These are phyloP conservation scores for Rhinogobio ventralis DNA, from an alignment of 2,797 vertebrate genomes.

Conservation along the genomic window DNA sequence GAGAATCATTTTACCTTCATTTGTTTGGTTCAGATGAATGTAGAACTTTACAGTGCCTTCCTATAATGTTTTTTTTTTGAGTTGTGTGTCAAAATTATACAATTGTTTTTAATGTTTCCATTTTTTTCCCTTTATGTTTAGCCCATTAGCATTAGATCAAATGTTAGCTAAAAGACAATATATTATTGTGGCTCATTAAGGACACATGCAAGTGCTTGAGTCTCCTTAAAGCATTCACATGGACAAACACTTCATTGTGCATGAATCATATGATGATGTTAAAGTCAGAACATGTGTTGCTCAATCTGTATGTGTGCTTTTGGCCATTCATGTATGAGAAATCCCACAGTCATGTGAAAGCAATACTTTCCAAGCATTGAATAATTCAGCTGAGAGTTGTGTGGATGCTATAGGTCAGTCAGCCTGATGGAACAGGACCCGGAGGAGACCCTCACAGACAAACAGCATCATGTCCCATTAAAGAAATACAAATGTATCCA, in stretches of 20 bases:
- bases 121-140: not conserved
- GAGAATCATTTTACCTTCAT: not conserved
- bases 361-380: slow-evolving; percentile 4
- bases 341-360: slow-evolving; percentile 38
- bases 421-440: not conserved
- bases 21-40: slow-evolving; percentile 9
- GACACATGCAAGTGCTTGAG: not conserved
- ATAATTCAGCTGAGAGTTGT: not conserved
- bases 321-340: not conserved
- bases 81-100: not conserved
- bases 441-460: not conserved
- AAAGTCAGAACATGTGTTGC: slow-evolving; percentile 3
- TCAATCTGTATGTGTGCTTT: slow-evolving; percentile 4
- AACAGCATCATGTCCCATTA: not conserved
- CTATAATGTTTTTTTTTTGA: too few species aligned
- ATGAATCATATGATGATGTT: not conserved
- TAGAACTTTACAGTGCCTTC: slow-evolving; percentile 1
- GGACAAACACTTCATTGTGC: not conserved
- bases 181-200: slow-evolving; percentile 12
- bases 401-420: slow-evolving; percentile 7
- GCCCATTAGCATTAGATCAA: slow-evolving; percentile 14
- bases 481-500: not conserved
- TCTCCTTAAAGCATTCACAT: not conserved
- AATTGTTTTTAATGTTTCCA: not conserved
- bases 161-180: not conserved